Evolutionary conservation across 2,888 invertebrate genomes (phyloP), one percentile per base, ranked within the genome.

Genomic region (Laothoe populi): DNA sequence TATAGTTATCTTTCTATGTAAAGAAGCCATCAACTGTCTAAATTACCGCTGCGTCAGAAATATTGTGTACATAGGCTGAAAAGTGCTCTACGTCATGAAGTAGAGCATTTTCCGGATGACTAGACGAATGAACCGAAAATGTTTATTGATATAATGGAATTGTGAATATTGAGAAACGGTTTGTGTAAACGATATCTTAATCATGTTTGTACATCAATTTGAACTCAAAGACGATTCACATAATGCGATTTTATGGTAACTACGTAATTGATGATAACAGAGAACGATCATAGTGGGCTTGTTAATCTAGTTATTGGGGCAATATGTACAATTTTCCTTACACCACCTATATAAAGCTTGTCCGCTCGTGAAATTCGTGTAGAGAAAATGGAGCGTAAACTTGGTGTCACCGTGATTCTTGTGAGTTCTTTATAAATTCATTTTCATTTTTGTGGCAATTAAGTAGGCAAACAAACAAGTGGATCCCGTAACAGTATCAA

Each of bases 351-450:
- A 73, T 73, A 73, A 69, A 67, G 64, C 64, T 23, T 59, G 49
- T 16, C 42, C 7, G 38, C 8, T 42, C 0, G 57, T 8, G 57
- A 62, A 44, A 16, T 60, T 60, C 48, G 35, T 42, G 40, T 63
- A 68, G 61, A 67, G 48, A 73, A 66, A 64, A 85, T 85, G 84
- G 74, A 74, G 61, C 66, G 59, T 21, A 73, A 72, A 40, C 49
- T 65, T 35, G 64, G 65, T 60, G 66, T 82, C 53, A 66, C 70
- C 16, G 63, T 73, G 26, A 62, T 83, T 66, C 49, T 86, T 13
- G 87, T 87, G 72, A 83, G 83, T 82, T 35, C 42, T 57, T 19
- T 46, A 46, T 58, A 46, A n/a, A n/a, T n/a, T n/a, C n/a, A n/a
- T n/a, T 49, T 59, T 2, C 35, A 2, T 46, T 23, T 23, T 10